Conservation (phyloP, 2,888 invertebrate species). For the Euzetes globulus region DNA sequence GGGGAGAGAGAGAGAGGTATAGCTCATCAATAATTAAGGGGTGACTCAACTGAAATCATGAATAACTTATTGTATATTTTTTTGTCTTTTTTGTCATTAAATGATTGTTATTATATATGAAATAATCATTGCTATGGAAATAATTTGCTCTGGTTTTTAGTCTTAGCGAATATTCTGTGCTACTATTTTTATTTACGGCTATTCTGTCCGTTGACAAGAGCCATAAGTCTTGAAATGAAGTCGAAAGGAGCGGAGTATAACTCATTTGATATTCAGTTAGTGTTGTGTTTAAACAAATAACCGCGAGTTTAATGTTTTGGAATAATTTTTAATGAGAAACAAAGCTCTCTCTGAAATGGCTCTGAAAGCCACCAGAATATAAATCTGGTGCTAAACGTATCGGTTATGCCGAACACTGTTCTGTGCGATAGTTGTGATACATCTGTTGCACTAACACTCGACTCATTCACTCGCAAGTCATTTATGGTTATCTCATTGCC, state of each 20-base stretch:
- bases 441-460: neutral
- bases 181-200: neutral
- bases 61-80: neutral
- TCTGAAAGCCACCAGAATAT: neutral
- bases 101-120: neutral
- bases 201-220: neutral
- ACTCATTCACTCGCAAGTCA: neutral
- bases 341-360: no score
- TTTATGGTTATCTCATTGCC: neutral
- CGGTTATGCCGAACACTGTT: neutral
- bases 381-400: neutral
- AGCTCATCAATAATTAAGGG: slow-evolving; percentile 11
- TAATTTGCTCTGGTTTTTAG: neutral
- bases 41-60: neutral
- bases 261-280: neutral
- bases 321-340: slow-evolving; percentile 23
- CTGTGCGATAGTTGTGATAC: neutral
- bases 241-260: neutral
- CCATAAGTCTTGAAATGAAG: neutral
- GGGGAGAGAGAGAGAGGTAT: no score
- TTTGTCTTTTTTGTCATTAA: neutral
- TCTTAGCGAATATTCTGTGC: neutral
- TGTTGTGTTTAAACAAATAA: neutral
- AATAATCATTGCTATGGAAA: slow-evolving; percentile 2
- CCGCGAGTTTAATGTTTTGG: neutral